Conservation (phyloP, 2,113 vertebrate genomes). For the Osmerus eperlanus region DNA sequence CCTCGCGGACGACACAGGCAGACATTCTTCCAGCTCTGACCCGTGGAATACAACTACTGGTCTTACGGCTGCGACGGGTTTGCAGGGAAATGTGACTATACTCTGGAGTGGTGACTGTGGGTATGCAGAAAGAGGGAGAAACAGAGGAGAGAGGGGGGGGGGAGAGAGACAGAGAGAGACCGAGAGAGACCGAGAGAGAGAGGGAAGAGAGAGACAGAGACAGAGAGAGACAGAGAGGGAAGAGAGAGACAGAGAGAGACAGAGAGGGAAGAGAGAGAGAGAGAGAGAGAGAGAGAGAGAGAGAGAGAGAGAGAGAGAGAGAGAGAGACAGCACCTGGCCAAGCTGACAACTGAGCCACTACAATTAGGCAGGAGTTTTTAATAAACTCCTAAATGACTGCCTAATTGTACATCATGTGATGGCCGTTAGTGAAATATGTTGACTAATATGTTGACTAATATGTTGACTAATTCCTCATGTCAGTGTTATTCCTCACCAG, state of each 20-base stretch:
- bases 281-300: too few relatives aligned
- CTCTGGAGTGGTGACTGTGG: neutral
- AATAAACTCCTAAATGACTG: constrained; percentile 11
- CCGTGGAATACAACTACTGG: neutral
- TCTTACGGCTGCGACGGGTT: neutral
- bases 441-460: constrained; percentile 18
- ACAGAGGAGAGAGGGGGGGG: neutral
- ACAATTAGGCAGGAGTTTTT: constrained; percentile 49
- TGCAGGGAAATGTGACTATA: neutral
- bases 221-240: too few relatives aligned
- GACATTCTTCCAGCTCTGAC: constrained; percentile 22
- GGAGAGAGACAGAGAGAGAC: too few relatives aligned
- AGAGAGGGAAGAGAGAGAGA: too few relatives aligned
- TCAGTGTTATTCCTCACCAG: constrained; percentile 28
- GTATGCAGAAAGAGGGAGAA: too few relatives aligned
- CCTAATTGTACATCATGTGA: constrained; percentile 52
- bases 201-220: neutral
- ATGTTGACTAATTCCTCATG: constrained; percentile 38
- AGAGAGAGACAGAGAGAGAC: neutral
- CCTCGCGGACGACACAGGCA: neutral
- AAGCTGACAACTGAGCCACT: constrained; percentile 26
- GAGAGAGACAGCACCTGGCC: too few relatives aligned
- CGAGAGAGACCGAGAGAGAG: neutral
- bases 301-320: neutral
- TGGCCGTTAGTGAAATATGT: neutral